Evolutionary conservation across 2,797 vertebrate species (phyloP).

Genomic region (Chelidonichthys spinosus): DNA sequence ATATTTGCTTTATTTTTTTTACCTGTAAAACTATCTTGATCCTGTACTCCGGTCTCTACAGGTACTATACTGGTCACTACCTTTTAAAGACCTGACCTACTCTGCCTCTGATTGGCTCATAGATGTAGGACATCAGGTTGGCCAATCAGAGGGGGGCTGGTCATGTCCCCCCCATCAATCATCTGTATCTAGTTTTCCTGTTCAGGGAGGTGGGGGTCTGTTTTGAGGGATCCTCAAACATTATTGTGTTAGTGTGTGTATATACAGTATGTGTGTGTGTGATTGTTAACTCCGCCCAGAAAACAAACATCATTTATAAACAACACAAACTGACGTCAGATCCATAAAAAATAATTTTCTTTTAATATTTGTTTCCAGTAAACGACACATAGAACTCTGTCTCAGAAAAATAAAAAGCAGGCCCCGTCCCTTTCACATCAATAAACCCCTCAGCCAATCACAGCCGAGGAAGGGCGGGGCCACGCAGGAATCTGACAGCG

Average conservation of each 20-base stretch:
- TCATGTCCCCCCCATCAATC: no score
- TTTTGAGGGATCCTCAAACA: no score
- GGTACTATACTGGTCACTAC: no score
- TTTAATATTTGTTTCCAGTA: conserved; percentile 74
- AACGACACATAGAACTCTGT: conserved; percentile 62
- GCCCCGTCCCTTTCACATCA: conserved; percentile 78
- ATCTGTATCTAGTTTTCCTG: no score
- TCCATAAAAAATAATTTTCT: conserved; percentile 85
- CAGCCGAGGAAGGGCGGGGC: conserved; percentile 75
- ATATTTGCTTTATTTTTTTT: no score
- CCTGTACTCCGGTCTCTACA: no score
- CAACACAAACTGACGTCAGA: conserved; percentile 52
- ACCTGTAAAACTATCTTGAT: no score
- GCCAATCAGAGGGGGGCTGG: no score
- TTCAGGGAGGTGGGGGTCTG: no score
- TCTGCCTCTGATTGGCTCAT: no score
- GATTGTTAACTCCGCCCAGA: not conserved
- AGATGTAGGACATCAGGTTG: no score
- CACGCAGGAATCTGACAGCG: conserved; percentile 62
- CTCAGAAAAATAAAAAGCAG: conserved; percentile 82
- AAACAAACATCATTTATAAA: not conserved
- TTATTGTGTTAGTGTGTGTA: not conserved
- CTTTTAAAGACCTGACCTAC: no score
- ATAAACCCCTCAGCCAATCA: conserved; percentile 79
- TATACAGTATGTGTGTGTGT: not conserved